A percentile compares a stretch with the other conserved stretches of the same genome.
These are phyloP conservation scores for Scomber colias DNA, from an alignment of 2,113 vertebrate genomes.

Conservation along the genomic window DNA sequence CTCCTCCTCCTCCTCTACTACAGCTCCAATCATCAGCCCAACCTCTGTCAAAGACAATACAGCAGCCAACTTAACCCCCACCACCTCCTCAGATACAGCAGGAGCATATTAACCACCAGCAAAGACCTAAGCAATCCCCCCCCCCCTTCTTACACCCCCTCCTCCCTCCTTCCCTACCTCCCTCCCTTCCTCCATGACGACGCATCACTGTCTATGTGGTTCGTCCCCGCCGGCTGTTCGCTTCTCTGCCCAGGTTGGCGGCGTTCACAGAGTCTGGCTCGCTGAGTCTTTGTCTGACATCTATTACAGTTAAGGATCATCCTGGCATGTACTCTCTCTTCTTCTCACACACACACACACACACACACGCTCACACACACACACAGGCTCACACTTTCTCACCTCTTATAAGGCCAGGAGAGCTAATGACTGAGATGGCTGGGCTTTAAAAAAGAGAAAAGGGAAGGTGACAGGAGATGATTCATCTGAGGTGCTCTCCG, in stretches of 20 bases:
- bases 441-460: constrained; percentile 65
- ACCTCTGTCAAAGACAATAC: not conserved
- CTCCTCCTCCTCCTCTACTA: not conserved
- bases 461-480: constrained; percentile 79
- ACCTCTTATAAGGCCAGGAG: constrained; percentile 63
- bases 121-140: not conserved
- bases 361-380: constrained; percentile 21
- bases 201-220: constrained; percentile 58
- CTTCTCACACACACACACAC: constrained; percentile 12
- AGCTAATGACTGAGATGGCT: constrained; percentile 80
- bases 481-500: constrained; percentile 69
- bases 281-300: constrained; percentile 73
- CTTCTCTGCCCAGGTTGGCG: constrained; percentile 62
- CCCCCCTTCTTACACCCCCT: not conserved
- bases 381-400: constrained; percentile 33
- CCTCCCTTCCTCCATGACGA: not conserved
- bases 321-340: constrained; percentile 64
- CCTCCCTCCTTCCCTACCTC: not conserved
- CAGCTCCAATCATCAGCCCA: not conserved
- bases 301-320: constrained; percentile 80
- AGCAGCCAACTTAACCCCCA: not conserved
- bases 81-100: constrained; percentile 26
- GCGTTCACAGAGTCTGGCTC: constrained; percentile 66
- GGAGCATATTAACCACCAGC: constrained; percentile 38
- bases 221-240: constrained; percentile 54